Conservation (phyloP, 1,140 invertebrate species). For the Ladona fulva region DNA sequence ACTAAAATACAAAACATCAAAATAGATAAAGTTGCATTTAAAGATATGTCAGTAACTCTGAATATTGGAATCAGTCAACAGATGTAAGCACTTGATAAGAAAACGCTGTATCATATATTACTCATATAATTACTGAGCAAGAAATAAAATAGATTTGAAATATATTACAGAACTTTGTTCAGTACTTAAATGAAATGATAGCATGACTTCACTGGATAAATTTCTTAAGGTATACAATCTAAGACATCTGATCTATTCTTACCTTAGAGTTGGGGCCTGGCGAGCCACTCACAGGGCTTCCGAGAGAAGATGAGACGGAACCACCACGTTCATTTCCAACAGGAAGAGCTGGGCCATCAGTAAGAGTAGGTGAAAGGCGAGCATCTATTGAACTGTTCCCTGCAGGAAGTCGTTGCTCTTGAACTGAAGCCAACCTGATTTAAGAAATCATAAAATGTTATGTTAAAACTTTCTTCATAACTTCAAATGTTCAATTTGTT, state of each 20-base stretch:
- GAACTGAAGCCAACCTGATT: conserved; percentile 83
- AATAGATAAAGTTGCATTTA: no score
- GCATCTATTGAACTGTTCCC: conserved; percentile 42
- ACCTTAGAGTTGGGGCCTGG: not conserved
- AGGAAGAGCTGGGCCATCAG: conserved; percentile 41
- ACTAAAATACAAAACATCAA: no score
- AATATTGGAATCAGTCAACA: no score
- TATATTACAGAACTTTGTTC: no score
- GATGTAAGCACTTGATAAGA: no score
- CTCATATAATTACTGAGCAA: no score
- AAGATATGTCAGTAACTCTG: no score
- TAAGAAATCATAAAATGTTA: conserved; percentile 19
- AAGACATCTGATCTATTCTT: not conserved
- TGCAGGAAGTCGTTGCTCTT: conserved; percentile 78
- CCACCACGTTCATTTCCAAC: not conserved
- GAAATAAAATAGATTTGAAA: no score
- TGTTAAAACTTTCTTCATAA: not conserved
- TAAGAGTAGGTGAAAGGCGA: conserved; percentile 46
- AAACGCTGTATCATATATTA: no score
- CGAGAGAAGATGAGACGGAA: not conserved
- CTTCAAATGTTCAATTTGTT: conserved; percentile 7
- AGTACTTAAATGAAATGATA: not conserved
- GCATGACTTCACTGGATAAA: not conserved
- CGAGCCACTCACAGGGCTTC: conserved; percentile 11
- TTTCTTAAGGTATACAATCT: not conserved